These are phyloP conservation scores for Coronaproctus castanopsis DNA, from an alignment of 2,888 invertebrate genomes.

Conservation along the genomic window DNA sequence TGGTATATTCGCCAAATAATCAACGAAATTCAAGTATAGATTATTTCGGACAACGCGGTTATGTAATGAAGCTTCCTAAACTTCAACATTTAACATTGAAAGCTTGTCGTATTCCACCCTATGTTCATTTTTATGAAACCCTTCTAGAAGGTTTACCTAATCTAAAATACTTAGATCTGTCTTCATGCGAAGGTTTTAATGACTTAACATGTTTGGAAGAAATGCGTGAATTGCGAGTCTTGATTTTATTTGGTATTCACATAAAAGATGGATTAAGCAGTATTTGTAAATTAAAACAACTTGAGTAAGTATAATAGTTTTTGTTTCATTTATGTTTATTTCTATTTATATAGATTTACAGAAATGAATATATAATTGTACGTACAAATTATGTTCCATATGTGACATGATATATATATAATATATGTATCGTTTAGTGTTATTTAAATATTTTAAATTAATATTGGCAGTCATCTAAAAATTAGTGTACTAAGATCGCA, in stretches of 20 bases:
- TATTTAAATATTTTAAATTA: too few species aligned
- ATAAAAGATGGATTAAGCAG: slow-evolving; percentile 9
- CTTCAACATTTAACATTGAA: slow-evolving; percentile 6
- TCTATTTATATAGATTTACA: too few species aligned
- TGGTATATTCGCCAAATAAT: not conserved
- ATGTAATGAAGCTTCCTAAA: slow-evolving; percentile 3
- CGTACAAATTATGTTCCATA: too few species aligned
- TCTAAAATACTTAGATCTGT: slow-evolving; percentile 14
- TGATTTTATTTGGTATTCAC: slow-evolving; percentile 15
- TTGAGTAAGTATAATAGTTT: slow-evolving; percentile 23
- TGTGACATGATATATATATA: too few species aligned
- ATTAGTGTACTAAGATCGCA: too few species aligned
- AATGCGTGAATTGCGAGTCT: slow-evolving; percentile 11
- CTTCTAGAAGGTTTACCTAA: slow-evolving; percentile 10
- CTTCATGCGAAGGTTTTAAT: slow-evolving; percentile 10
- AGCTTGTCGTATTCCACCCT: not conserved
- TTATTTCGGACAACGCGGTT: not conserved
- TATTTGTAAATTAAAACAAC: slow-evolving; percentile 9
- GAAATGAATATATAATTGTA: too few species aligned
- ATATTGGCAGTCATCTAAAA: too few species aligned
- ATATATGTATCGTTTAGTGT: too few species aligned
- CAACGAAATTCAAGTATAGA: not conserved
- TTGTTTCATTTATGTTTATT: slow-evolving; percentile 26
- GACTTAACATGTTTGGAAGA: slow-evolving; percentile 8
- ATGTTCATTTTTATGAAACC: not conserved